These are phyloP conservation scores for Nothobranchius kuhntae DNA, from an alignment of 2,113 vertebrate genomes.

Conservation along the genomic window DNA sequence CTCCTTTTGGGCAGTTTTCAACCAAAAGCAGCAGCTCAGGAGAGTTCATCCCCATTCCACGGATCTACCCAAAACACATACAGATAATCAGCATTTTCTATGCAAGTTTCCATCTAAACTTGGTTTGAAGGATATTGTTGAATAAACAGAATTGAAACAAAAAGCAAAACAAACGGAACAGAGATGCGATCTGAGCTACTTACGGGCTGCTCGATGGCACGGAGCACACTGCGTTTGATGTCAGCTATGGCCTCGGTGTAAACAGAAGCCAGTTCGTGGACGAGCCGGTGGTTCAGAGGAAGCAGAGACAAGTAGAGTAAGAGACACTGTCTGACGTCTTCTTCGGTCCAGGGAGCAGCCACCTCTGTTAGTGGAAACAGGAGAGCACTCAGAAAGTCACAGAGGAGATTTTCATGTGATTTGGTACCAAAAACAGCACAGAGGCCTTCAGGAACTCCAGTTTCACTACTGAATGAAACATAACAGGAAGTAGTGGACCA, in stretches of 20 bases:
- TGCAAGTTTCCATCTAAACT: too few species aligned
- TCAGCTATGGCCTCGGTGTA: constrained; percentile 96
- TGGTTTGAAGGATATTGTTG: too few species aligned
- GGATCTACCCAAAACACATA: constrained; percentile 77
- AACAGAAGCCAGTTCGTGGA: constrained; percentile 91
- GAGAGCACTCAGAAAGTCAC: too few species aligned
- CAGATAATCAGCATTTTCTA: too few species aligned
- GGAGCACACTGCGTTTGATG: constrained; percentile 92
- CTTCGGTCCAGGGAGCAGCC: constrained; percentile 92
- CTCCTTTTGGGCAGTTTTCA: constrained; percentile 95
- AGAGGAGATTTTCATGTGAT: too few species aligned
- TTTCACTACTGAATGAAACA: too few species aligned
- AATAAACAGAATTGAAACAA: too few species aligned
- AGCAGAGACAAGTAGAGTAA: constrained; percentile 94
- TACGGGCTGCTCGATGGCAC: constrained; percentile 94
- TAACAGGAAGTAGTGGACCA: neutral
- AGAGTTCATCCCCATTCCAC: constrained; percentile 97
- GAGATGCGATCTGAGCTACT: constrained; percentile 32
- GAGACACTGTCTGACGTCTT: constrained; percentile 93
- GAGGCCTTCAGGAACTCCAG: too few species aligned
- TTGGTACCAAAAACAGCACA: too few species aligned
- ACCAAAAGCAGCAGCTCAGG: constrained; percentile 92
- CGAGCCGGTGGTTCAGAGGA: constrained; percentile 92
- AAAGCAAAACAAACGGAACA: too few species aligned
- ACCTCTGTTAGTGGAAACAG: constrained; percentile 82